Evolutionary conservation across 2,113 vertebrate species (phyloP), one percentile per base, ranked within the genome.

Genomic region (Pimephales promelas): DNA sequence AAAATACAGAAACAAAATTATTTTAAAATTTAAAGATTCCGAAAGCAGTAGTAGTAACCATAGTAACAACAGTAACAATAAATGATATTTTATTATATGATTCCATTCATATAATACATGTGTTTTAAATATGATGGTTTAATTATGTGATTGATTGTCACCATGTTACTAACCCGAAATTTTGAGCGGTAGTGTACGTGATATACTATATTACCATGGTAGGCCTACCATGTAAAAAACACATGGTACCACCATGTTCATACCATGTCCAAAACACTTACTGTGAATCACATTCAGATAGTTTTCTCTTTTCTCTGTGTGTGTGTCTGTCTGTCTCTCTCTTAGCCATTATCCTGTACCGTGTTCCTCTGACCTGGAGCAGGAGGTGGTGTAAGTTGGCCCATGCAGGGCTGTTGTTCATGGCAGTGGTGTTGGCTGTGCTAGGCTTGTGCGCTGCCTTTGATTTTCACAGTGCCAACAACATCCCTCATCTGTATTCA

Each of bases 381-480:
- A 96, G 95, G 87, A 91, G 95, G 1, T 95, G 95, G 40, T 96
- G 96, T 95, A 98, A 98, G 85, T 20, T 95, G 18, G 87, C 96
- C 4, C 97, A 97, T 0, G 89, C 94, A 0, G 22, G 79, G 0
- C 79, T 95, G 88, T 92, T 96, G 83, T 90, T 97, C 70, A 34
- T 86, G 1, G 91, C 94, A 0, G 88, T 97, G 5, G 0, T 89
- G 56, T 83, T 96, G 59, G 82, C 94, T 0, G 88, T 96, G 3
- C 47, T 96, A 87, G 97, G 96, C 6, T 87, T 98, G 9, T 92
- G 84, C 0, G 97, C 96, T 0, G 97, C 97, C 31, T 97, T 98
- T 66, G 10, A 36, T 11, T 92, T 92, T 88, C 97, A 98, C 82
- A 94, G 91, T 0, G 11, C 24, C 0, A 0, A 81, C 0, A 54